These are phyloP conservation scores for Probaryconus sp. DNA, from an alignment of 1,140 invertebrate species.

Conservation along the genomic window DNA sequence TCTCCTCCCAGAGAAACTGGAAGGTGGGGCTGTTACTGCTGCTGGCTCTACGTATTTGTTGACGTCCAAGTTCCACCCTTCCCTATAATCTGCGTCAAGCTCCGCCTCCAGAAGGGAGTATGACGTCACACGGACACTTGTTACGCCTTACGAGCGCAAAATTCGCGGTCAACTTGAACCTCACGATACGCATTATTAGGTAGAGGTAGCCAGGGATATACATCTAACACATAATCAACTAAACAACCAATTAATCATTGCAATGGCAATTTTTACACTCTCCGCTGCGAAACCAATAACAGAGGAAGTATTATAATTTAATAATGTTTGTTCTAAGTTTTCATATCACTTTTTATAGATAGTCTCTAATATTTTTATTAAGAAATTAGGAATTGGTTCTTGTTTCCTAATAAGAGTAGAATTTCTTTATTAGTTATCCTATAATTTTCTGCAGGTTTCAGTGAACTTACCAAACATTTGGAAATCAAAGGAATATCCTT, in stretches of 20 bases:
- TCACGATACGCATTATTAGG: conserved; percentile 45
- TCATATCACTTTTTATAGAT: too few relatives aligned
- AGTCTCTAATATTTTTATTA: too few relatives aligned
- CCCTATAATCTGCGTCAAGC: conserved; percentile 64
- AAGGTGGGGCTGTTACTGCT: conserved; percentile 64
- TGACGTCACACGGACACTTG: conserved; percentile 78
- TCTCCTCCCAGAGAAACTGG: conserved; percentile 37
- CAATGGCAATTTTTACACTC: too few relatives aligned
- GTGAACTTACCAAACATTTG: too few relatives aligned
- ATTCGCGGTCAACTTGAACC: conserved; percentile 39
- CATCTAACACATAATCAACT: conserved; percentile 20
- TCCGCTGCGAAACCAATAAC: too few relatives aligned
- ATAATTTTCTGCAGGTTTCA: too few relatives aligned
- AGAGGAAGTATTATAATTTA: too few relatives aligned
- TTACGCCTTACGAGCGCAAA: conserved; percentile 70
- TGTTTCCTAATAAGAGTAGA: too few relatives aligned
- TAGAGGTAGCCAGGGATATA: conserved; percentile 30
- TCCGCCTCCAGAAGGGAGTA: conserved; percentile 74
- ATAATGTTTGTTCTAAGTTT: too few relatives aligned
- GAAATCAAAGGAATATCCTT: too few relatives aligned
- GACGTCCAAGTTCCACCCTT: conserved; percentile 67
- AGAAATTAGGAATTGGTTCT: too few relatives aligned
- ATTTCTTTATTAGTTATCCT: too few relatives aligned
- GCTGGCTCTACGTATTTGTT: conserved; percentile 68
- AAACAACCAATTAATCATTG: conserved; percentile 38